Percentiles rank a stretch among this genome's conserved stretches.
Conservation (phyloP, 1,140 invertebrate genomes). For the Micrasema longulum region DNA sequence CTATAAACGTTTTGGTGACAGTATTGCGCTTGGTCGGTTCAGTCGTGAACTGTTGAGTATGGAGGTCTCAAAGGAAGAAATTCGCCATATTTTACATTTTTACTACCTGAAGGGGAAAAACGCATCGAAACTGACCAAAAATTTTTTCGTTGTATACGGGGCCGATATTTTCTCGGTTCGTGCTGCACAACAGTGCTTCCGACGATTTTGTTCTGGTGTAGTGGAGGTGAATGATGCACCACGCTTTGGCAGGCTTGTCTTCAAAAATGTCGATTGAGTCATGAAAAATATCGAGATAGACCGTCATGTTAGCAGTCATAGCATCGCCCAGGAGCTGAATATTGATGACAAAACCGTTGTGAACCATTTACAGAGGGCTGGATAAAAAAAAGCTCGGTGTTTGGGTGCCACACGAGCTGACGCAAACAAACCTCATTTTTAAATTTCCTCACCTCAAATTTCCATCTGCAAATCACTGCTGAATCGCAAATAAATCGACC, state of each 20-base stretch:
- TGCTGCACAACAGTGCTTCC: slow-evolving; percentile 25
- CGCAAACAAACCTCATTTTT: too few relatives aligned
- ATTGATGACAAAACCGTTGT: too few relatives aligned
- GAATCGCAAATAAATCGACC: too few relatives aligned
- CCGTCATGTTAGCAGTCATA: background rate
- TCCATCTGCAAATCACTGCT: too few relatives aligned
- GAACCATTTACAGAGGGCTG: too few relatives aligned
- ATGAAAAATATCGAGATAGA: too few relatives aligned
- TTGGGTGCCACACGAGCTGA: slow-evolving; percentile 9
- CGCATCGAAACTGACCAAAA: background rate
- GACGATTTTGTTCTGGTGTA: slow-evolving; percentile 12
- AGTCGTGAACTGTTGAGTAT: slow-evolving; percentile 39
- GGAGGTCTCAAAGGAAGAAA: slow-evolving; percentile 8
- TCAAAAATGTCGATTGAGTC: too few relatives aligned
- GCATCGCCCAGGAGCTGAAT: slow-evolving; percentile 1
- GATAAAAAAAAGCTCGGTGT: slow-evolving; percentile 13
- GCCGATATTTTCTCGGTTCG: slow-evolving; percentile 9
- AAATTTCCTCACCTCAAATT: too few relatives aligned
- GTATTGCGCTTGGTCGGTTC: slow-evolving; percentile 49
- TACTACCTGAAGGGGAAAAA: slow-evolving; percentile 2
- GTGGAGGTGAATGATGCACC: too few relatives aligned
- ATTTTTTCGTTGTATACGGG: slow-evolving; percentile 24
- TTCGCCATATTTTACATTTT: slow-evolving; percentile 17
- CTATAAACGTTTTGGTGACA: too few relatives aligned
- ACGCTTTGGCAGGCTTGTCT: too few relatives aligned